phyloP scores from a whole-genome alignment of 2,888 invertebrate species.

The Agriopis aurantiaria region DNA sequence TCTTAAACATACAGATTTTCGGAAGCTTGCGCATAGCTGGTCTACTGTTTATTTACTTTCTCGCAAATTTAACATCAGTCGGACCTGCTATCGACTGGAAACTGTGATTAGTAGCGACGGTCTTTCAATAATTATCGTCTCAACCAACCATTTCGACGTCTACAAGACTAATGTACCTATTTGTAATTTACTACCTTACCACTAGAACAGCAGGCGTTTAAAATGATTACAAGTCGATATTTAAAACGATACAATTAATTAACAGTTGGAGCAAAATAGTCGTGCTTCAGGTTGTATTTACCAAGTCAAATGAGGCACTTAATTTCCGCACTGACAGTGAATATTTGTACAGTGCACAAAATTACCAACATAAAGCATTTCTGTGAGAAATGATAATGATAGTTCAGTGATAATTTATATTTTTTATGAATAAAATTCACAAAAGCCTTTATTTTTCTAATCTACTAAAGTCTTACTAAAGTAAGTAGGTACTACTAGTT shows the following conservation, averaged over 20 bases:
- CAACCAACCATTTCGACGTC: conserved; percentile 49
- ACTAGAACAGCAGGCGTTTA: conserved; percentile 29
- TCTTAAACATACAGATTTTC: too few relatives aligned
- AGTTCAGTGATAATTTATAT: neutral
- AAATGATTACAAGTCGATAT: conserved; percentile 40
- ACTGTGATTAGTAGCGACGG: conserved; percentile 71
- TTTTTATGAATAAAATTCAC: too few relatives aligned
- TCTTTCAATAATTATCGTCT: conserved; percentile 69
- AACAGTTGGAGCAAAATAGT: conserved; percentile 45
- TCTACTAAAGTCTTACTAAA: too few relatives aligned
- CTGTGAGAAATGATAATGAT: conserved; percentile 28
- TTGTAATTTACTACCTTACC: conserved; percentile 42
- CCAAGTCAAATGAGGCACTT: conserved; percentile 48
- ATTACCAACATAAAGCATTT: conserved; percentile 40
- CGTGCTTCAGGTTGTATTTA: conserved; percentile 46
- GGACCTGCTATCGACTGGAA: conserved; percentile 63
- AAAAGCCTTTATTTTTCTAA: too few relatives aligned
- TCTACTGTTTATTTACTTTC: conserved; percentile 20
- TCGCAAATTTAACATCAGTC: conserved; percentile 59
- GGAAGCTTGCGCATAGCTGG: conserved; percentile 6
- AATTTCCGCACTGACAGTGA: conserved; percentile 48
- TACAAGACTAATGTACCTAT: conserved; percentile 41
- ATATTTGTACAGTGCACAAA: conserved; percentile 44
- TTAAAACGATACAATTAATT: conserved; percentile 49
- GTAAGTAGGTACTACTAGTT: too few relatives aligned